Evolutionary conservation across 2,888 invertebrate species (phyloP).

Genomic region (Xanthostigma xanthostigma): DNA sequence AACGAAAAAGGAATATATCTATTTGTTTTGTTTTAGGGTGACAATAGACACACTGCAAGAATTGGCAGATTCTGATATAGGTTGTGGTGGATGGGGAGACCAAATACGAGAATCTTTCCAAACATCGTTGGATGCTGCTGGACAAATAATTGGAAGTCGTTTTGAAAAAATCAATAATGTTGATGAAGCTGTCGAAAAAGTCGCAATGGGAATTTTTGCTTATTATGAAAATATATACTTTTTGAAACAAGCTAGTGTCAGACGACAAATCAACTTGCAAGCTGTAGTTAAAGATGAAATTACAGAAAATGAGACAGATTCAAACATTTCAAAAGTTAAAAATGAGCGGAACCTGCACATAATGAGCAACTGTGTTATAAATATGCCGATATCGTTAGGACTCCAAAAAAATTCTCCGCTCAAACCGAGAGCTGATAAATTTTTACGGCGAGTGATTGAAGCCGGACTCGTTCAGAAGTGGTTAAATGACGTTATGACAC

Average conservation of each 20-base stretch:
- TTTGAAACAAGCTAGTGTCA: constrained; percentile 48
- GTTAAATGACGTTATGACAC: constrained; percentile 57
- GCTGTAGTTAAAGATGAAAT: constrained; percentile 5
- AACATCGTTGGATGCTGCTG: constrained; percentile 48
- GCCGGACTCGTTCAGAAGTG: constrained; percentile 66
- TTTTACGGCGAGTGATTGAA: constrained; percentile 53
- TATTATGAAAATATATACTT: constrained; percentile 67
- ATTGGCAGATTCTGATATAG: constrained; percentile 46
- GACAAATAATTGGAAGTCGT: constrained; percentile 48
- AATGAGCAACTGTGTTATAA: constrained; percentile 66
- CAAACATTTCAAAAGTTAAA: constrained; percentile 18
- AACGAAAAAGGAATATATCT: not conserved
- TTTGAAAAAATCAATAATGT: constrained; percentile 48
- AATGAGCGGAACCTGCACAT: constrained; percentile 50
- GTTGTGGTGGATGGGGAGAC: constrained; percentile 56
- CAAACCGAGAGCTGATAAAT: constrained; percentile 49
- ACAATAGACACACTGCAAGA: constrained; percentile 65
- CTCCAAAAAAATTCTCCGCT: constrained; percentile 70
- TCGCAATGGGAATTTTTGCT: constrained; percentile 56
- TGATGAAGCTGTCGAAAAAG: constrained; percentile 45
- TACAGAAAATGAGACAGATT: constrained; percentile 9
- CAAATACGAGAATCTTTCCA: constrained; percentile 56
- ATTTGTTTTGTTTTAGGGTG: constrained; percentile 33
- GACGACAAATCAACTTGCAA: constrained; percentile 31
- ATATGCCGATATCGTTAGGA: constrained; percentile 68